Base-by-base conservation (phyloP, 92 coral and sea anemone species). In the Palythoa grandiflora region DNA sequence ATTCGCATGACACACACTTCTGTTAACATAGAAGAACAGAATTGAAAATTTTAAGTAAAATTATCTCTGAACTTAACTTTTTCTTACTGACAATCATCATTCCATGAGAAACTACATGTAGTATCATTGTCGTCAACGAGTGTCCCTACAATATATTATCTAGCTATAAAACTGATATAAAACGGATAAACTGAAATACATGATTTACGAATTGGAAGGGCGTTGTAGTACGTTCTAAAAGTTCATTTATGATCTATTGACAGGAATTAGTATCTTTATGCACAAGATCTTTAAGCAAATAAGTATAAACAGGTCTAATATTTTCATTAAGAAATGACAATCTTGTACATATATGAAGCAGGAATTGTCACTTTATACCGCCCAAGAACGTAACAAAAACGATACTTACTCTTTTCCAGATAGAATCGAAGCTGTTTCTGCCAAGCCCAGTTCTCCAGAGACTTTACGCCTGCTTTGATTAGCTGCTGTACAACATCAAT, bases 391-490 rank as follows among this genome's bases (percentile, higher is more conserved):
- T 1, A 39, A 14, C 6, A 7, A 1, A 47, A 37, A 51, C 17
- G 13, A 2, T 16, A 12, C 52, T 68, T 83, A 92, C 98, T 89
- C 91, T 97, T 97, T 60, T 92, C 73, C 81, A 94, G 79, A 91
- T 97, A 97, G 71, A 95, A 97, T 71, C 99, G 89, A 1, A 97
- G 95, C 80, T 97, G 99, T 52, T 97, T 97, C 94, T 97, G 99
- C 99, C 99, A 97, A 88, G 92, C 89, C 99, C 99, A 97, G 12
- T 92, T 95, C 11, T 97, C 98, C 38, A 91, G 70, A 57, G 98
- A 91, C 89, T 93, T 95, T 77, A 97, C 91, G 5, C 95, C 93
- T 21, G 87, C 83, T 84, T 90, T 92, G 55, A 97, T 97, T 78
- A 97, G 83, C 75, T 88, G 93, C 61, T 97, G 94, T 13, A 97